Evolutionary conservation across 2,797 vertebrate species (phyloP).

Genomic region (Myioborus melanocephalus): DNA sequence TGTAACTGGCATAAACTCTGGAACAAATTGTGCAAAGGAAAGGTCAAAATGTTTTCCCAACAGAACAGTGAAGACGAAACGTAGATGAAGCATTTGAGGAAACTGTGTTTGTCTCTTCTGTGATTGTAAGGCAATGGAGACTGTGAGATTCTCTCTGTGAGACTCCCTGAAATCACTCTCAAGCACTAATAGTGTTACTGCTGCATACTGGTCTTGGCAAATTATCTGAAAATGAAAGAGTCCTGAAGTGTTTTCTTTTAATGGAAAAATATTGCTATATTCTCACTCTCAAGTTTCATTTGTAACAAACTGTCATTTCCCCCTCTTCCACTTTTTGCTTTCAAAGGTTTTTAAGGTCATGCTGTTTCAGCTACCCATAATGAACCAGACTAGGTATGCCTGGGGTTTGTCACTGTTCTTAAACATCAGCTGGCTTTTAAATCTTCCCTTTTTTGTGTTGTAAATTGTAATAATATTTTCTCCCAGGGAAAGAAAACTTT

Average conservation of each 20-base stretch:
- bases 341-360: neutral
- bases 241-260: neutral
- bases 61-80: neutral
- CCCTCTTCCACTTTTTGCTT: neutral
- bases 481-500: neutral
- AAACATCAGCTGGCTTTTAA: neutral
- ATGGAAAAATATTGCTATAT: neutral
- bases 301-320: neutral
- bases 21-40: neutral
- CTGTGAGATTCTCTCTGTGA: neutral
- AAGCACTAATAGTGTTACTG: neutral
- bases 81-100: neutral
- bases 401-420: neutral
- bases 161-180: neutral
- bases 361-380: neutral
- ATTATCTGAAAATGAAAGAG: slow-evolving; percentile 10
- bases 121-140: neutral
- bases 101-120: neutral
- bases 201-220: slow-evolving; percentile 23
- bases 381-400: neutral
- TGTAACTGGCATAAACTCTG: neutral
- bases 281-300: slow-evolving; percentile 17
- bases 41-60: slow-evolving; percentile 22
- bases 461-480: neutral
- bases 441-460: neutral